Conservation (phyloP, 2,888 invertebrate genomes). For the Phragmatobia fuliginosa region DNA sequence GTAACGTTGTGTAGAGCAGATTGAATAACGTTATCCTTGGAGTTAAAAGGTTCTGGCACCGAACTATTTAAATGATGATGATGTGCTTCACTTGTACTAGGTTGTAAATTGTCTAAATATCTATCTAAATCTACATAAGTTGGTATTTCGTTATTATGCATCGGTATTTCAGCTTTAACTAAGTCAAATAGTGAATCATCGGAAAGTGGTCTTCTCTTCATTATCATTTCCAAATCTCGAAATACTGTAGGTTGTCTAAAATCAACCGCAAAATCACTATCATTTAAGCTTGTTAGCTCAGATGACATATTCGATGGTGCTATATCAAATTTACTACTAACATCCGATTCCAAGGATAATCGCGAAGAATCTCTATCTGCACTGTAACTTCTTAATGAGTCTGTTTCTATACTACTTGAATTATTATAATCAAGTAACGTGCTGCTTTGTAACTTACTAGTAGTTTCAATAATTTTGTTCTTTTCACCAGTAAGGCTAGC, state of each 20-base stretch:
- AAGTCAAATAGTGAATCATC: conserved; percentile 91
- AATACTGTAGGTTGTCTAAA: conserved; percentile 78
- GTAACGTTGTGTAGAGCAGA: conserved; percentile 52
- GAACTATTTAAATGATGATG: conserved; percentile 54
- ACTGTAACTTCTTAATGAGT: conserved; percentile 79
- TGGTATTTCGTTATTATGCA: conserved; percentile 74
- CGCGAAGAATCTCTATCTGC: conserved; percentile 81
- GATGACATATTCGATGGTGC: conserved; percentile 76
- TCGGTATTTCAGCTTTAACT: conserved; percentile 86
- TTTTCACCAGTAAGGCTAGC: conserved; percentile 77
- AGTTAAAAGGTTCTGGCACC: conserved; percentile 51
- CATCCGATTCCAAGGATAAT: conserved; percentile 80
- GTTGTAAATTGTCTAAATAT: conserved; percentile 89
- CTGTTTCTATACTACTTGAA: conserved; percentile 76
- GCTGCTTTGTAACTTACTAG: conserved; percentile 64
- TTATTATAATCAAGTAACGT: conserved; percentile 70
- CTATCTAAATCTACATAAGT: conserved; percentile 89
- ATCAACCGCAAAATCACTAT: conserved; percentile 84
- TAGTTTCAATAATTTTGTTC: conserved; percentile 64
- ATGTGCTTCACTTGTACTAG: conserved; percentile 64
- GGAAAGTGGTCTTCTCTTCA: conserved; percentile 91
- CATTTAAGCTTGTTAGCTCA: conserved; percentile 77
- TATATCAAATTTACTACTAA: conserved; percentile 83
- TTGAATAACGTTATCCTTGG: conserved; percentile 64
- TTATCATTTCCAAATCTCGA: conserved; percentile 86